Evolutionary conservation across 2,113 vertebrate genomes (phyloP).

Genomic region (Halichoeres trimaculatus): DNA sequence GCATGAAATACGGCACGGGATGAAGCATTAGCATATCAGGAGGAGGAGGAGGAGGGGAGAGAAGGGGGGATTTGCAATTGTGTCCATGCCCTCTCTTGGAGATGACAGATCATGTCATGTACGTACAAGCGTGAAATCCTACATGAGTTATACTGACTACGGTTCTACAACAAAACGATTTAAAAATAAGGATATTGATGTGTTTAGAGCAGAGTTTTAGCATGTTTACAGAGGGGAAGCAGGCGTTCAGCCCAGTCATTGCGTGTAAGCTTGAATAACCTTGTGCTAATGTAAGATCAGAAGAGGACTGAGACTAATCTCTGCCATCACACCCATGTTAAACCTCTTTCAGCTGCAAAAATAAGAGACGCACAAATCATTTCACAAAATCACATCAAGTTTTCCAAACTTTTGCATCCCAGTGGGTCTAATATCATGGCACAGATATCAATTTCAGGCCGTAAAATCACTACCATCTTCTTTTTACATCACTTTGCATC

Average conservation of each 20-base stretch:
- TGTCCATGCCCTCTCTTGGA: conserved; percentile 27
- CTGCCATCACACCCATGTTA: conserved; percentile 25
- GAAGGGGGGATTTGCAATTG: conserved; percentile 19
- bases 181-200: neutral
- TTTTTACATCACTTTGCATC: conserved; percentile 39
- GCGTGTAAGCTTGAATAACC: conserved; percentile 25
- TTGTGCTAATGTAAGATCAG: conserved; percentile 22
- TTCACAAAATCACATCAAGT: conserved; percentile 44
- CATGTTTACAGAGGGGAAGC: conserved; percentile 15
- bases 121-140: conserved; percentile 1
- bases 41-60: neutral
- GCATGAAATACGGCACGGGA: conserved; percentile 49
- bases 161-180: conserved; percentile 24
- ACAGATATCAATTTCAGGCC: conserved; percentile 45
- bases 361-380: conserved; percentile 24
- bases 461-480: conserved; percentile 44
- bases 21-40: conserved; percentile 53
- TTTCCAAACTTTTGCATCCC: conserved; percentile 37
- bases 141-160: neutral
- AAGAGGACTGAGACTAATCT: conserved; percentile 38
- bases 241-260: conserved; percentile 30
- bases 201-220: neutral
- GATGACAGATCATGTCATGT: conserved; percentile 36
- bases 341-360: conserved; percentile 35
- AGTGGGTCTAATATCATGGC: conserved; percentile 56